Percentiles rank a stretch among this genome's conserved stretches.
phyloP scores from a whole-genome alignment of 1,140 invertebrate species.

The Drosophila varians region DNA sequence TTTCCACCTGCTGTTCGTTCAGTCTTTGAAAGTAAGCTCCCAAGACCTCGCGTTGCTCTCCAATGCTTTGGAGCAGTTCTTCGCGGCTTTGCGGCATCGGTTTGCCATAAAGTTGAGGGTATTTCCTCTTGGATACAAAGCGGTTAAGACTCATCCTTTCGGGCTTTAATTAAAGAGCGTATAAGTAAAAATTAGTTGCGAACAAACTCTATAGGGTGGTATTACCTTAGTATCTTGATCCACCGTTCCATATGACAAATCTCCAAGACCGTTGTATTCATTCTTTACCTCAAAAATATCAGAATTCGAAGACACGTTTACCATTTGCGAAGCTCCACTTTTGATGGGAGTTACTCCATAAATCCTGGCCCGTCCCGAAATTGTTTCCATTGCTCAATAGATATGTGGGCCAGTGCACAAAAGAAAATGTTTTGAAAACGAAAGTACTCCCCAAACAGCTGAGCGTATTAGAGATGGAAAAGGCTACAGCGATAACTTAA shows the following conservation, averaged over 20 bases:
- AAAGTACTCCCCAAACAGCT: background rate
- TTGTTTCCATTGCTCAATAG: background rate
- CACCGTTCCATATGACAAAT: background rate
- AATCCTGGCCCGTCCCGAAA: background rate
- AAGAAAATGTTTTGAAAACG: background rate
- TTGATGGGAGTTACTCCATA: background rate
- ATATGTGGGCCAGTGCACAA: background rate
- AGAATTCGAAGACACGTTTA: background rate
- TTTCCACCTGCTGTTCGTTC: background rate
- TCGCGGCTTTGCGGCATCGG: constrained; percentile 18
- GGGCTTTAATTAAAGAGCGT: background rate
- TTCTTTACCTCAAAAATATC: background rate
- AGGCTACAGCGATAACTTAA: background rate
- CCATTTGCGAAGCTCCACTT: background rate
- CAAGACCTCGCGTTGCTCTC: constrained; percentile 29
- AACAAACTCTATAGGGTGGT: background rate
- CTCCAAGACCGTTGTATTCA: background rate
- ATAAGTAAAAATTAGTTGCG: background rate
- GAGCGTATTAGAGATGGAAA: background rate
- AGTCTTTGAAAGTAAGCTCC: constrained; percentile 33
- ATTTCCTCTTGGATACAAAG: constrained; percentile 1
- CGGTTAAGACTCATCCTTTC: background rate
- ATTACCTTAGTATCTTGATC: background rate
- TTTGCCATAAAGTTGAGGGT: background rate
- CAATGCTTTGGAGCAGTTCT: constrained; percentile 41